These are phyloP conservation scores for Hirundichthys speculiger DNA, from an alignment of 2,113 vertebrate genomes.

Conservation along the genomic window DNA sequence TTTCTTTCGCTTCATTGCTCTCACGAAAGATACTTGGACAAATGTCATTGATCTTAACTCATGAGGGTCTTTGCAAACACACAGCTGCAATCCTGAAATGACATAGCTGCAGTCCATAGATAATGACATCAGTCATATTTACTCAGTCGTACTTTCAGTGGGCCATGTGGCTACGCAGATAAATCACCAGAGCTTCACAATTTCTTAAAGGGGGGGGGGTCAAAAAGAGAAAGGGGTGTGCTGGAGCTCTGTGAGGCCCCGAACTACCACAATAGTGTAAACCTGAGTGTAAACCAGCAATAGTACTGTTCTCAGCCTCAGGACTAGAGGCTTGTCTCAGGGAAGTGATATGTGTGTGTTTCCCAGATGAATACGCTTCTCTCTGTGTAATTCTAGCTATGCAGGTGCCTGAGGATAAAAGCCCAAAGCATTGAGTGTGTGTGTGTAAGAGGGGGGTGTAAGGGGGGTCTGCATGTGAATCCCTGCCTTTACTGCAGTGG, in stretches of 20 bases:
- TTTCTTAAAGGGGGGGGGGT: constrained; percentile 26
- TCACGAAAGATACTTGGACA: constrained; percentile 30
- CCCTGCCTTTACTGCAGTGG: no score
- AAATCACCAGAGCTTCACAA: constrained; percentile 55
- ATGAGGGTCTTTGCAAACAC: constrained; percentile 37
- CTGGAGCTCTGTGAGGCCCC: constrained; percentile 27
- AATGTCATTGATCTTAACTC: constrained; percentile 20
- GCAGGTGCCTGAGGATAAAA: constrained; percentile 61
- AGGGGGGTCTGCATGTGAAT: background rate
- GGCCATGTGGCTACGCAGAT: constrained; percentile 65
- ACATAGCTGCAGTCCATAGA: constrained; percentile 45
- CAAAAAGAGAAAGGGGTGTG: constrained; percentile 37
- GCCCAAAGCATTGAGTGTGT: constrained; percentile 46
- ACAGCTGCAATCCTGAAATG: constrained; percentile 10
- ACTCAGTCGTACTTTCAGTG: constrained; percentile 40
- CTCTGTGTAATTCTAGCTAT: constrained; percentile 48
- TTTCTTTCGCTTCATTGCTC: constrained; percentile 40
- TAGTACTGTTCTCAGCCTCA: constrained; percentile 42
- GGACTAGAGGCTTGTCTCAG: constrained; percentile 38
- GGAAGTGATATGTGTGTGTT: constrained; percentile 33
- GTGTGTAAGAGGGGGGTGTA: no score
- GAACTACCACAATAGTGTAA: constrained; percentile 24
- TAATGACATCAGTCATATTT: constrained; percentile 62
- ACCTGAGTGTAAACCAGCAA: constrained; percentile 33
- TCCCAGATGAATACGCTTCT: constrained; percentile 57